These are phyloP conservation scores for Myotis daubentonii DNA, from an alignment of 2,797 vertebrate genomes.

Conservation along the genomic window DNA sequence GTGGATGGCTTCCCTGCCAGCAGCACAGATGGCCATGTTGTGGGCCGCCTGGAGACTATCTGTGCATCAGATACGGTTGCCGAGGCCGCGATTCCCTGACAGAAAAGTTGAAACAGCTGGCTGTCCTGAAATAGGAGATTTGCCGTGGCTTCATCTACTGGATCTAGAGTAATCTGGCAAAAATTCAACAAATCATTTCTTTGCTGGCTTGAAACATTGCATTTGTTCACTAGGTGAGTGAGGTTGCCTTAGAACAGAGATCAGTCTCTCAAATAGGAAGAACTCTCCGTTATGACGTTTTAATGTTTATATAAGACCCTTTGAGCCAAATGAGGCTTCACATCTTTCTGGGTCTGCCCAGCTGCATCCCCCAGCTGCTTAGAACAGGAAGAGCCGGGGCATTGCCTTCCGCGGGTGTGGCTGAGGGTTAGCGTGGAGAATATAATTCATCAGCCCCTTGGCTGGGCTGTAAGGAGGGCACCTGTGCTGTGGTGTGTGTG, in stretches of 20 bases:
- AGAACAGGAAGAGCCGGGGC: slow-evolving; percentile 52
- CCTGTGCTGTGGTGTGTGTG: neutral
- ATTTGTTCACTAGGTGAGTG: neutral
- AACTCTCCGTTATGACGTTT: neutral
- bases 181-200: slow-evolving; percentile 46
- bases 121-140: neutral
- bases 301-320: neutral
- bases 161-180: neutral
- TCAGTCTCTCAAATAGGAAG: neutral
- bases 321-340: neutral
- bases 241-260: neutral
- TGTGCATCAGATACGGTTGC: slow-evolving; percentile 29
- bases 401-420: slow-evolving; percentile 47
- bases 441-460: neutral
- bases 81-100: neutral
- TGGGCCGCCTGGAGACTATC: neutral
- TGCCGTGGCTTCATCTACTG: accelerated
- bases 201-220: neutral
- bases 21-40: neutral
- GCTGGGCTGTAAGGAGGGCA: neutral
- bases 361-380: slow-evolving; percentile 43
- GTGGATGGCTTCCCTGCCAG: slow-evolving; percentile 23
- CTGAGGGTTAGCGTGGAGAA: neutral
- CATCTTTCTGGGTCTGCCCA: slow-evolving; percentile 55
- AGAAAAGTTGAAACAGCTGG: slow-evolving; percentile 64